Evolutionary conservation across 2,113 vertebrate species (phyloP).

Genomic region (Antidorcas marsupialis): DNA sequence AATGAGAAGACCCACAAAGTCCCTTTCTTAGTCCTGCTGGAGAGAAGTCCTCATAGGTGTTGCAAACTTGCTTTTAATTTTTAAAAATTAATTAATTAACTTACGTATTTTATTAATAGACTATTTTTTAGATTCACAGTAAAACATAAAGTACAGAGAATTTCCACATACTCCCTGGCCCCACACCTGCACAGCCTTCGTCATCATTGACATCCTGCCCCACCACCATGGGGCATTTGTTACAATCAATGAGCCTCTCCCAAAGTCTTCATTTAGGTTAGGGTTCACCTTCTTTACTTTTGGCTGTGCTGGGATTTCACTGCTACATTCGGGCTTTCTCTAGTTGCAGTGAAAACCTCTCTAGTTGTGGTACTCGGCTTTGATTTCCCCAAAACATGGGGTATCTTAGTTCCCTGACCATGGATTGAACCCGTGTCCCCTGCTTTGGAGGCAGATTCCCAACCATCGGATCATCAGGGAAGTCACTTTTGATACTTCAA

Average conservation of each 20-base stretch:
- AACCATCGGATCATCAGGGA: neutral
- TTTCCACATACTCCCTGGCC: neutral
- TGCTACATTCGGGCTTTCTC: neutral
- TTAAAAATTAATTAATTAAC: neutral
- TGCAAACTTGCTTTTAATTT: neutral
- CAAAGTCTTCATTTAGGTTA: neutral
- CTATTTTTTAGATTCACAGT: neutral
- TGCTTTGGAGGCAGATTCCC: neutral
- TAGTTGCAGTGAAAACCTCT: neutral
- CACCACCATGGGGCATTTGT: neutral
- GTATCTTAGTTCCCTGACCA: neutral
- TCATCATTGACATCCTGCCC: neutral
- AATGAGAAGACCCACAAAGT: neutral
- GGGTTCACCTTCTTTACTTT: neutral
- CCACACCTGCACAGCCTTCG: neutral
- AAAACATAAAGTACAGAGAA: neutral
- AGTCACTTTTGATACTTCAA: neutral
- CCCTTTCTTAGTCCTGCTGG: neutral
- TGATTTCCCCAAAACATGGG: neutral
- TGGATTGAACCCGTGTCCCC: neutral
- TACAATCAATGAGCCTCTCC: neutral
- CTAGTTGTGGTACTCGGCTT: neutral
- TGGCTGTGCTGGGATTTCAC: neutral
- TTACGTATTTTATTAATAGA: neutral
- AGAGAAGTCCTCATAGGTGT: neutral